These are phyloP conservation scores for Drosophila teissieri DNA, from an alignment of 1,140 invertebrate genomes.

Conservation along the genomic window DNA sequence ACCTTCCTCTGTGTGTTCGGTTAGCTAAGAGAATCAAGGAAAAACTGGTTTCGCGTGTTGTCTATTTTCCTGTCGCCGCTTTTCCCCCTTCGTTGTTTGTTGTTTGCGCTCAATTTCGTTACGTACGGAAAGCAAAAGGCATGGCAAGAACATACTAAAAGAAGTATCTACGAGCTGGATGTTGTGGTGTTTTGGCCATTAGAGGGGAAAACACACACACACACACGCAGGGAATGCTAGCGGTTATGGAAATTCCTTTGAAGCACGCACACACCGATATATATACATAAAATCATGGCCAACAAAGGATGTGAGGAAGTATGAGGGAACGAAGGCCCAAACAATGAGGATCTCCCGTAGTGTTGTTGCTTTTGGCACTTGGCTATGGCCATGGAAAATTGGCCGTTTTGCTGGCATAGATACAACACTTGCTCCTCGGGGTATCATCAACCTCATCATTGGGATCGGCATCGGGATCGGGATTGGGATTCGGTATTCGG, in stretches of 20 bases:
- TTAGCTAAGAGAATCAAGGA: conserved; percentile 5
- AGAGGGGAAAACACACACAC: conserved; percentile 39
- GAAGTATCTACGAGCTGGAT: conserved; percentile 35
- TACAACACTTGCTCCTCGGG: conserved; percentile 62
- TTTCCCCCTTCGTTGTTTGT: conserved; percentile 30
- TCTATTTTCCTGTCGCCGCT: conserved; percentile 56
- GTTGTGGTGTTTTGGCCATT: conserved; percentile 62
- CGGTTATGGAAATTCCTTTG: conserved; percentile 83
- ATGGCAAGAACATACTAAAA: conserved; percentile 51
- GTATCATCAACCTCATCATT: conserved; percentile 54
- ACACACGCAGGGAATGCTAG: conserved; percentile 70
- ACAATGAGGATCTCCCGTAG: conserved; percentile 53
- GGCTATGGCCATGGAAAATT: conserved; percentile 58
- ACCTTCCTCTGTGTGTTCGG: conserved; percentile 28
- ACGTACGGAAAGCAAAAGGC: conserved; percentile 80
- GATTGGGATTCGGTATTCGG: neutral
- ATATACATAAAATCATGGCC: conserved; percentile 8
- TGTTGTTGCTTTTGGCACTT: conserved; percentile 63
- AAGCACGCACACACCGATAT: conserved; percentile 30
- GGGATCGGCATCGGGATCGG: conserved; percentile 8
- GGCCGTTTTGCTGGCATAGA: conserved; percentile 62
- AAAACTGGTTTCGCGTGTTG: conserved; percentile 67
- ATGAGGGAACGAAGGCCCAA: conserved; percentile 25
- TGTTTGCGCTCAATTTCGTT: conserved; percentile 77
- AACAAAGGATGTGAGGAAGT: conserved; percentile 49